Evolutionary conservation across 2,888 invertebrate species (phyloP).

Genomic region (Sipha maydis): DNA sequence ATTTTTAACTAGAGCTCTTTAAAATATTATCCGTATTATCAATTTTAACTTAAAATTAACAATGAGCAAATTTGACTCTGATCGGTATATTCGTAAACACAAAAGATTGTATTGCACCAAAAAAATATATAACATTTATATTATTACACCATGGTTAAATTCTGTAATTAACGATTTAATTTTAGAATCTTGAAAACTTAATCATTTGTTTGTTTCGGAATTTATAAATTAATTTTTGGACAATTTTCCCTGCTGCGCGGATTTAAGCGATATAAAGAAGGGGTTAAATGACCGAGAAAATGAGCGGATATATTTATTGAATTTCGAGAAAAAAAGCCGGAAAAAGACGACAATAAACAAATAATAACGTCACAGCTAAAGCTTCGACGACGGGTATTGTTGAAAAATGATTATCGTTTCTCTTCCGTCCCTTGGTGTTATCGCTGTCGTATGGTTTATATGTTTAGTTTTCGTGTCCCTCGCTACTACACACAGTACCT

Average conservation of each 20-base stretch:
- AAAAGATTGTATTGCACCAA: too few relatives aligned
- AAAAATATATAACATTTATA: too few relatives aligned
- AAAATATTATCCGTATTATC: too few relatives aligned
- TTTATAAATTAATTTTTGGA: background rate
- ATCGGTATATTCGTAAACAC: too few relatives aligned
- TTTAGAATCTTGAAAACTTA: too few relatives aligned
- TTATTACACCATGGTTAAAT: too few relatives aligned
- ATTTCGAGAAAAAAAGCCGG: background rate
- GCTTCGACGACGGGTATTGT: slow-evolving; percentile 1
- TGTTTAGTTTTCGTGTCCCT: slow-evolving; percentile 31
- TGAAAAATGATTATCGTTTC: slow-evolving; percentile 47
- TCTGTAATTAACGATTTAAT: too few relatives aligned
- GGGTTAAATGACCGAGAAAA: background rate
- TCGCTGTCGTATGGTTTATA: background rate
- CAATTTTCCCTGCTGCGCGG: background rate
- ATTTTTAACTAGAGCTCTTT: too few relatives aligned
- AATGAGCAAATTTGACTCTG: too few relatives aligned
- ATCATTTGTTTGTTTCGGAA: background rate
- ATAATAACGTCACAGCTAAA: slow-evolving; percentile 12
- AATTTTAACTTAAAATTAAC: too few relatives aligned
- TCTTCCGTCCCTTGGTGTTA: background rate
- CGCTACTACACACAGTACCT: background rate
- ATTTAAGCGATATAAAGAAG: background rate
- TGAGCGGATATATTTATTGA: slow-evolving; percentile 13
- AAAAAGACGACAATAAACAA: background rate